Base-by-base conservation (phyloP, 2,113 vertebrate species). In the Salvator merianae region DNA sequence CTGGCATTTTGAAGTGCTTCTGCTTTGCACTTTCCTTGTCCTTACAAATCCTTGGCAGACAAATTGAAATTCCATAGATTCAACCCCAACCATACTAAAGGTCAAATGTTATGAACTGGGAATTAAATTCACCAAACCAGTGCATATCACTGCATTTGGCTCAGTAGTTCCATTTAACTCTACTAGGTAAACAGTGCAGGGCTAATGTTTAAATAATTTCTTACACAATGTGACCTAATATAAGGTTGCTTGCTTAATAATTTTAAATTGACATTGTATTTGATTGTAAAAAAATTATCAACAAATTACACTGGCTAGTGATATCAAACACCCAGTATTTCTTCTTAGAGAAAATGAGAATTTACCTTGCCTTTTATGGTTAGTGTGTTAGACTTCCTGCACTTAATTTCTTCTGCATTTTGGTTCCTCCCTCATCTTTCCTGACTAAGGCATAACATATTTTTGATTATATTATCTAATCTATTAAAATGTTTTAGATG, bases 401-500 rank as follows among this genome's bases (percentile, higher is more conserved):
- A 83, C 2, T 14, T 66, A 63, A 22, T 12, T 71, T 43, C 13
- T 79, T 43, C 13, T 79, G 53, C 18, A 30, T 79, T 30, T 72
- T 53, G 32, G 32, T 40, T 20, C 13, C 28, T 36, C 47, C n/a
- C 43, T 53, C 40, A 63, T 2, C n/a, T 40, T 18, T 43, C 66
- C 62, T 28, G 20, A 38, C 55, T 20, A 28, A 32, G 26, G 28
- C 32, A 71, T 71, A 38, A 30, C 34, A 36, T 55, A 70, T 55
- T 70, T 24, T 69, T 43, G 63, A 68, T 24, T 79, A 50, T 81
- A 70, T 81, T 6, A 71, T 9, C 22, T 55, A 62, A 71, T 47
- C 8, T 16, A 50, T 63, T 79, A 85, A 73, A 84, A 84, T 79
- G 24, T 12, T 26, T 74, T 75, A 75, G 30, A 55, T 47, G n/a